phyloP scores from a whole-genome alignment of 2,797 vertebrate species.

The Microchirus variegatus region DNA sequence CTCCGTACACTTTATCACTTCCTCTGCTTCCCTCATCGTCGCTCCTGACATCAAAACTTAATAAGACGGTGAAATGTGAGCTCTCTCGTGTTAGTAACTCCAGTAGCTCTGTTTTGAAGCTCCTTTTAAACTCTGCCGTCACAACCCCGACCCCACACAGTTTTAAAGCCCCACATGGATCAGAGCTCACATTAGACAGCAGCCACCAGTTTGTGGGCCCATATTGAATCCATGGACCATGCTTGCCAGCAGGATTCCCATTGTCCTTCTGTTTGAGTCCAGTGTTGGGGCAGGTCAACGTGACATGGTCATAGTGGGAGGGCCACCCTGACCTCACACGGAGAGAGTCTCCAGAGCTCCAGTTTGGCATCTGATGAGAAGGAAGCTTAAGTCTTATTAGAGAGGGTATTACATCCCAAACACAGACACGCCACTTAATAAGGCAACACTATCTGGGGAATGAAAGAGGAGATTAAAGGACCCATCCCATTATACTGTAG shows the following conservation, averaged over 20 bases:
- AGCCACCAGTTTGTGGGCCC: constrained; percentile 51
- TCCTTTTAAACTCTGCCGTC: neutral
- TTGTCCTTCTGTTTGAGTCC: constrained; percentile 42
- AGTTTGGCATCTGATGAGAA: constrained; percentile 63
- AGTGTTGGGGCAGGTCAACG: constrained; percentile 53
- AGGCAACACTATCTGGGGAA: constrained; percentile 75
- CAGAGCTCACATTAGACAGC: constrained; percentile 51
- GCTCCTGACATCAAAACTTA: too few relatives aligned
- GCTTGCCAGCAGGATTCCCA: constrained; percentile 35
- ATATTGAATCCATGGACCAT: constrained; percentile 36
- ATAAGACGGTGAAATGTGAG: too few relatives aligned
- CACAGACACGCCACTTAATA: constrained; percentile 74
- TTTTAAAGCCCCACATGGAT: constrained; percentile 32
- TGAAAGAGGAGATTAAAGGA: constrained; percentile 72
- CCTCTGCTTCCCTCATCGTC: too few relatives aligned
- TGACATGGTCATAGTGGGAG: constrained; percentile 60
- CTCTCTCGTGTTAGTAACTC: too few relatives aligned
- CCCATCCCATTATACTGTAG: constrained; percentile 61
- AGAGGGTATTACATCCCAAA: constrained; percentile 73
- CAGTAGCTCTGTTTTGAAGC: too few relatives aligned
- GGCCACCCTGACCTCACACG: constrained; percentile 58
- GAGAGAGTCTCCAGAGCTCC: constrained; percentile 50
- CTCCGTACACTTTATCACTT: too few relatives aligned
- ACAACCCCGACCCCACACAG: neutral
- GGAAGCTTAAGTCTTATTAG: constrained; percentile 76